These are phyloP conservation scores for Taurulus bubalis DNA, from an alignment of 2,113 vertebrate species.

Conservation along the genomic window DNA sequence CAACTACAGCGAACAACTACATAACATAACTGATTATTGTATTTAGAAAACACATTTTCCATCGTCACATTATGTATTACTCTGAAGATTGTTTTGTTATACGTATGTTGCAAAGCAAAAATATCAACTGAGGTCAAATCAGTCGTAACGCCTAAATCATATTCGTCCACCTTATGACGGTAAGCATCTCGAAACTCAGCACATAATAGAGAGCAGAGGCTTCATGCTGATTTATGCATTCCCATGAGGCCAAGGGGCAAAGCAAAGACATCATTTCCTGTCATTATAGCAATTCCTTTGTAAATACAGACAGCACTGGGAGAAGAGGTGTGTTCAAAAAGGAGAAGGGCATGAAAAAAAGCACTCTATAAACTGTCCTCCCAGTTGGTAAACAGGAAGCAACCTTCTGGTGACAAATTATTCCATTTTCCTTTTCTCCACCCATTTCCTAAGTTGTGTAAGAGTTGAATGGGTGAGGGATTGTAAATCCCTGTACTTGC, in stretches of 20 bases:
- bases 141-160: not conserved
- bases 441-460: constrained; percentile 43
- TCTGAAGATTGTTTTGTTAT: constrained; percentile 2
- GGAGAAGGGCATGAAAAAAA: constrained; percentile 28
- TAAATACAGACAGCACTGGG: constrained; percentile 47
- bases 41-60: not conserved
- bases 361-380: constrained; percentile 27
- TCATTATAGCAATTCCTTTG: constrained; percentile 72
- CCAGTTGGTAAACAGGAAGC: constrained; percentile 30
- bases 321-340: constrained; percentile 34
- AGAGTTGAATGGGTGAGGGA: constrained; percentile 44
- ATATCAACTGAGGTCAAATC: not conserved
- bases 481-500: constrained; percentile 48
- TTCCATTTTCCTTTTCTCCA: constrained; percentile 56
- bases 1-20: constrained; percentile 12
- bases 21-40: not conserved
- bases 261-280: constrained; percentile 66
- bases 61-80: not conserved
- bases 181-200: constrained; percentile 40
- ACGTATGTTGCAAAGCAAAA: not conserved
- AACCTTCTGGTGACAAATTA: constrained; percentile 36
- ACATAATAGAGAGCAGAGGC: constrained; percentile 52
- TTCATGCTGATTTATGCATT: constrained; percentile 72
- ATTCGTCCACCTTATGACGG: constrained; percentile 9
- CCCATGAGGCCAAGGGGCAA: constrained; percentile 65